Percentiles rank a stretch among this genome's conserved stretches.
Evolutionary conservation across 2,888 invertebrate species (phyloP).

Genomic region (Hipparchia semele): DNA sequence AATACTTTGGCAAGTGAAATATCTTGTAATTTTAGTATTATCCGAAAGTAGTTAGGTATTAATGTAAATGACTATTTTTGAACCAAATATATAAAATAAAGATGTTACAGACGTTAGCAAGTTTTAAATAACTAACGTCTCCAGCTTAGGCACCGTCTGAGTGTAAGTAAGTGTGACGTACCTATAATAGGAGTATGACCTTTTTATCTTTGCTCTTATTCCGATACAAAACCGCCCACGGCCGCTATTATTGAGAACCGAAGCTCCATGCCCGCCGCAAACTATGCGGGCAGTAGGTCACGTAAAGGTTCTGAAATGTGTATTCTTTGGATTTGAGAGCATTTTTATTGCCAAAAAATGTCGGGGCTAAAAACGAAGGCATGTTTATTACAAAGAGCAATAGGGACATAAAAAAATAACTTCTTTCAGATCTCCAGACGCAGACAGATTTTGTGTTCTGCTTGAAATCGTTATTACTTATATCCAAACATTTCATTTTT

Average conservation of each 20-base stretch:
- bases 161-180: too few relatives aligned
- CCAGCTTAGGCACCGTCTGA: too few relatives aligned
- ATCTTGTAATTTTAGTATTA: too few relatives aligned
- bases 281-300: slow-evolving; percentile 3
- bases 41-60: too few relatives aligned
- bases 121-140: too few relatives aligned
- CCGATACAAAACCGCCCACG: background rate
- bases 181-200: background rate
- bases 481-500: too few relatives aligned
- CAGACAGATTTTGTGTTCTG: too few relatives aligned
- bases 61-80: too few relatives aligned
- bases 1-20: too few relatives aligned
- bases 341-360: slow-evolving; percentile 13
- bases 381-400: background rate
- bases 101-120: too few relatives aligned
- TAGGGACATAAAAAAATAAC: background rate
- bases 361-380: background rate
- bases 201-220: background rate
- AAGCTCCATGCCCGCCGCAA: background rate
- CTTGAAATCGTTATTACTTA: too few relatives aligned
- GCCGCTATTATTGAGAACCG: background rate
- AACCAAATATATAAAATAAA: too few relatives aligned
- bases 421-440: background rate
- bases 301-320: slow-evolving; percentile 6
- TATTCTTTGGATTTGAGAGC: background rate